Evolutionary conservation across 2,797 vertebrate species (phyloP).

Genomic region (Xenentodon cancila): DNA sequence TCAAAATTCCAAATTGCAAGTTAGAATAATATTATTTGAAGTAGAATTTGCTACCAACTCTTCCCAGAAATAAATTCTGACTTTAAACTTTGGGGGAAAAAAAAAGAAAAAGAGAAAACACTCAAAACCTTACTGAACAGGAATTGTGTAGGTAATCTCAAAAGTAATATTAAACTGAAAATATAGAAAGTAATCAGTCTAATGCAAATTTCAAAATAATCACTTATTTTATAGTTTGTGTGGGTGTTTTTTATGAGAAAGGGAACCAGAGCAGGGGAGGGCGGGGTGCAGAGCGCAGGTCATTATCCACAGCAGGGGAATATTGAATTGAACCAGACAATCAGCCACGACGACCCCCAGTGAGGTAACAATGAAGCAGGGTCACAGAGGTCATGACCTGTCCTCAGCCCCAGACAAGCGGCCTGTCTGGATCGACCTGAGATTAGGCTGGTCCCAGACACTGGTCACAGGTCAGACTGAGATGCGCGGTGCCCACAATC

Average conservation of each 20-base stretch:
- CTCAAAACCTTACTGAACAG: not conserved
- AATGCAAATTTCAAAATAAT: conserved; percentile 50
- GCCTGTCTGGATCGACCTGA: conserved; percentile 70
- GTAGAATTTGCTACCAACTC: too few relatives aligned
- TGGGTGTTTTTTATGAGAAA: conserved; percentile 22
- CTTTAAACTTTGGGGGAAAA: too few relatives aligned
- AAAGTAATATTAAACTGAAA: conserved; percentile 11
- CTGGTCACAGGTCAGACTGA: conserved; percentile 66
- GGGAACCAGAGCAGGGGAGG: conserved; percentile 10
- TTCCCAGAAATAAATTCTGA: too few relatives aligned
- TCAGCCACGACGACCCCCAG: conserved; percentile 74
- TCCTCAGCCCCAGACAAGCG: conserved; percentile 74
- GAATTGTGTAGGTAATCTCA: not conserved
- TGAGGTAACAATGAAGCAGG: conserved; percentile 75
- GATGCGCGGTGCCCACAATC: conserved; percentile 28
- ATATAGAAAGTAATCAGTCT: conserved; percentile 29
- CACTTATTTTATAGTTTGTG: conserved; percentile 17
- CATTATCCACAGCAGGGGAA: conserved; percentile 71
- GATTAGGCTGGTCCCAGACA: conserved; percentile 63
- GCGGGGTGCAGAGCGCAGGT: conserved; percentile 39
- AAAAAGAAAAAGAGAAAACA: not conserved
- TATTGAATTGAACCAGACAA: conserved; percentile 80
- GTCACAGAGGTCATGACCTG: conserved; percentile 72
- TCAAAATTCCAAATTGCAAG: too few relatives aligned
- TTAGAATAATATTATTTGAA: not conserved